A percentile compares a stretch with the other conserved stretches of the same genome.
phyloP scores from a whole-genome alignment of 2,113 vertebrate genomes.

The Scopus umbretta region DNA sequence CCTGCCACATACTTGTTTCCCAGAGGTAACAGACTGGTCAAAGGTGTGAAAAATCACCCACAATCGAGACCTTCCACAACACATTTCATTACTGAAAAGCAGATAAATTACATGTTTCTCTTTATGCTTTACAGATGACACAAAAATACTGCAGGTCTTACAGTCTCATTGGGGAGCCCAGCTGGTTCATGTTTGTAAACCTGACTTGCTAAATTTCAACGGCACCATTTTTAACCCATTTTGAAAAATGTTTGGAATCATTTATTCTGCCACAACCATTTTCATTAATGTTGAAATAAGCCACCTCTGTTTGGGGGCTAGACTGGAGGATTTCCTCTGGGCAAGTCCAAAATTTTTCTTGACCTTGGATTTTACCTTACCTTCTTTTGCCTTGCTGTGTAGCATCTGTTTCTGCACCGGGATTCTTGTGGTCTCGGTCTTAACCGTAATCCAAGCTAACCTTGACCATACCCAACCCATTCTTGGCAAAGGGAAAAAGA shows the following conservation, averaged over 20 bases:
- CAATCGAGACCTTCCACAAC: background rate
- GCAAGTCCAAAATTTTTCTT: background rate
- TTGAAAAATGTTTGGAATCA: background rate
- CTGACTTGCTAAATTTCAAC: background rate
- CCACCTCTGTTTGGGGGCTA: background rate
- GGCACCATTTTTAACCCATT: background rate
- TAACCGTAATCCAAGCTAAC: background rate
- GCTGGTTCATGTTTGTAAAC: background rate
- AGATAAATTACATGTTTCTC: background rate
- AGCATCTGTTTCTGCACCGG: background rate
- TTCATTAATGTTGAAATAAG: background rate
- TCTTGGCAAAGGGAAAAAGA: background rate
- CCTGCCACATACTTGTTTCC: background rate
- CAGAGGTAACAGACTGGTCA: background rate
- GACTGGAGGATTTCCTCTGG: background rate
- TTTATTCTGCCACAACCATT: background rate
- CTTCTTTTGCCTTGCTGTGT: background rate
- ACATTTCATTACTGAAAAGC: background rate
- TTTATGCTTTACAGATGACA: background rate
- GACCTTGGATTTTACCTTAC: background rate
- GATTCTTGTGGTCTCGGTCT: background rate
- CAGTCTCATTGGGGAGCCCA: background rate
- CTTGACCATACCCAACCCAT: background rate
- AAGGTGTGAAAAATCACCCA: background rate
- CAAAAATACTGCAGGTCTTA: background rate